Percentiles rank a stretch among this genome's conserved stretches.
Conservation (phyloP, 2,888 invertebrate genomes). For the Podabrus alpinus region DNA sequence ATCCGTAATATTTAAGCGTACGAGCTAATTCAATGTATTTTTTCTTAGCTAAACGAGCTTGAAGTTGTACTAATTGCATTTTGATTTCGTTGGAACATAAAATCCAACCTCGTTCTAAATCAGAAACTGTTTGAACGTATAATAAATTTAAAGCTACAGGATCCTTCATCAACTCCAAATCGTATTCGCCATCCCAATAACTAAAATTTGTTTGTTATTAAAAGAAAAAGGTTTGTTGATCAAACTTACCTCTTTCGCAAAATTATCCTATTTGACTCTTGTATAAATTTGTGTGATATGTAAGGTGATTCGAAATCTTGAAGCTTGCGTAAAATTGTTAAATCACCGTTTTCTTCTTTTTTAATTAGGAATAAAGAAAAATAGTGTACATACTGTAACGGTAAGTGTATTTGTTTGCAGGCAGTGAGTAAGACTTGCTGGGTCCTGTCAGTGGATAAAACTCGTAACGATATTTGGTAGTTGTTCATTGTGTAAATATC, state of each 20-base stretch:
- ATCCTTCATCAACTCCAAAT: conserved; percentile 81
- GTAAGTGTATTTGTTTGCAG: conserved; percentile 79
- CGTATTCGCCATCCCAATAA: conserved; percentile 88
- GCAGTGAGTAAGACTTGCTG: conserved; percentile 81
- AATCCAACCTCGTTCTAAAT: conserved; percentile 88
- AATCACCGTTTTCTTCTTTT: conserved; percentile 72
- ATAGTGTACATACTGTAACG: conserved; percentile 79
- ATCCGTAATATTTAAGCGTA: conserved; percentile 86
- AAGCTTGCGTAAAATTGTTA: conserved; percentile 81
- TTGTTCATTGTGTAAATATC: conserved; percentile 87
- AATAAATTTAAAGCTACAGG: conserved; percentile 82
- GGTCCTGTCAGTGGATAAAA: conserved; percentile 83
- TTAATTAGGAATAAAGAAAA: conserved; percentile 90
- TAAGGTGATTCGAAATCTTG: conserved; percentile 97
- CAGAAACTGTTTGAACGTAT: conserved; percentile 85
- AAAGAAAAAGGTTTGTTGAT: conserved; percentile 1
- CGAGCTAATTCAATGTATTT: conserved; percentile 89
- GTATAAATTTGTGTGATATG: conserved; percentile 84
- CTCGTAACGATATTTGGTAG: conserved; percentile 78
- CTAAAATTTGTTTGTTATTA: conserved; percentile 55
- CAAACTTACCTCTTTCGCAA: conserved; percentile 77
- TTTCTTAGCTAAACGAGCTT: conserved; percentile 78
- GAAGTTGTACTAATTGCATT: conserved; percentile 70
- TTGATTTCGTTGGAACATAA: conserved; percentile 68
- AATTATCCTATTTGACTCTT: conserved; percentile 75